Percentiles rank a stretch among this genome's conserved stretches.
Conservation (phyloP, 2,113 vertebrate species). For the Sebastes schlegelii region DNA sequence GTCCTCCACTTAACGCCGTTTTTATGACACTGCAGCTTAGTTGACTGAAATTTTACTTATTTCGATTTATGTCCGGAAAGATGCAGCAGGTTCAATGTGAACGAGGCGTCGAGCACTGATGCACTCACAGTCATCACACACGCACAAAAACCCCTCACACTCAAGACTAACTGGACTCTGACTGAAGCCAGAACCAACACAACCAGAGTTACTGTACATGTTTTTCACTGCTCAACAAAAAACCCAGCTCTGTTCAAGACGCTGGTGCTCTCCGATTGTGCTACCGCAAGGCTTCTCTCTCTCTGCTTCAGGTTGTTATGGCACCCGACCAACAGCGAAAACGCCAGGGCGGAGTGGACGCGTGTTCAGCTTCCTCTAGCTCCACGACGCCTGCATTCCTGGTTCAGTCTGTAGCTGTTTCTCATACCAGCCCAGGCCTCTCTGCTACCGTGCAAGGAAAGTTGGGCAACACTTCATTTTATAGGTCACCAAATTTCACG, state of each 20-base stretch:
- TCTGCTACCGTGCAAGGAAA: neutral
- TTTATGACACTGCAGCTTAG: slow-evolving; percentile 12
- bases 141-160: slow-evolving; percentile 19
- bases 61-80: neutral
- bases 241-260: neutral
- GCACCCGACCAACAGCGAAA: slow-evolving; percentile 31
- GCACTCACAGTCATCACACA: neutral
- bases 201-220: slow-evolving; percentile 38
- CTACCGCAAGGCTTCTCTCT: neutral
- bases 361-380: slow-evolving; percentile 24
- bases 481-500: no score
- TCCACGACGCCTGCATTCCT: slow-evolving; percentile 7
- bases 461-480: no score
- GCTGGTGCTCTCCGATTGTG: slow-evolving; percentile 16
- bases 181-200: slow-evolving; percentile 43
- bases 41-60: neutral
- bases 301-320: slow-evolving; percentile 11
- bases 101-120: slow-evolving; percentile 14
- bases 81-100: slow-evolving; percentile 29
- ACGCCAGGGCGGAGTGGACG: slow-evolving; percentile 3
- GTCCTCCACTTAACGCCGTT: slow-evolving; percentile 13
- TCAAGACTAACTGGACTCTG: slow-evolving; percentile 29
- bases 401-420: neutral
- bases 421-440: neutral
- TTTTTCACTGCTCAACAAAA: slow-evolving; percentile 4